Evolutionary conservation across 2,113 vertebrate genomes (phyloP).

Genomic region (Pollimyrus isidori): DNA sequence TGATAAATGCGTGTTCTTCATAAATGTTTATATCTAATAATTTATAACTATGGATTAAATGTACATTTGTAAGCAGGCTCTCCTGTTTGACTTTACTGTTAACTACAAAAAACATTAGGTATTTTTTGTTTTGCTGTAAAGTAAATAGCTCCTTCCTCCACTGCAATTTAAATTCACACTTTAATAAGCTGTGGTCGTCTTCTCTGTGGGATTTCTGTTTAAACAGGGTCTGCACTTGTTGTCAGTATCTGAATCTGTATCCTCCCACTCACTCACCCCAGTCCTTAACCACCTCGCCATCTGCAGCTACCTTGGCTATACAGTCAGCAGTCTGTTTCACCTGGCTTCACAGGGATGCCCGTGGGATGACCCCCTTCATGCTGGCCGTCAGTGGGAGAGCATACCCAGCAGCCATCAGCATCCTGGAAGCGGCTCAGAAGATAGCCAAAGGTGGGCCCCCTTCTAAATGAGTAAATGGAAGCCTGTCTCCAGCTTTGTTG

Average conservation of each 20-base stretch:
- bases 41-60: background rate
- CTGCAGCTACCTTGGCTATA: background rate
- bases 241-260: background rate
- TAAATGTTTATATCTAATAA: background rate
- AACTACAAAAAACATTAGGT: background rate
- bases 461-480: background rate
- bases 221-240: background rate
- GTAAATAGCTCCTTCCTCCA: background rate
- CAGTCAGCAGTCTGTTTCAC: background rate
- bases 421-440: slow-evolving; percentile 96
- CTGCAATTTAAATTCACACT: background rate
- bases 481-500: background rate
- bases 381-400: slow-evolving; percentile 93
- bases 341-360: slow-evolving; percentile 75
- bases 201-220: background rate
- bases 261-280: background rate
- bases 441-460: slow-evolving; percentile 80
- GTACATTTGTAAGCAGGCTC: background rate
- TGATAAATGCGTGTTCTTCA: background rate
- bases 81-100: background rate
- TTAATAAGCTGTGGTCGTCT: background rate
- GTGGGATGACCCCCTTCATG: slow-evolving; percentile 99
- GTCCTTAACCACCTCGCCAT: background rate
- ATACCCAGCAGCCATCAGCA: slow-evolving; percentile 95
- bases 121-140: background rate